Evolutionary conservation across 2,113 vertebrate genomes (phyloP).

Genomic region (Lutjanus erythropterus): DNA sequence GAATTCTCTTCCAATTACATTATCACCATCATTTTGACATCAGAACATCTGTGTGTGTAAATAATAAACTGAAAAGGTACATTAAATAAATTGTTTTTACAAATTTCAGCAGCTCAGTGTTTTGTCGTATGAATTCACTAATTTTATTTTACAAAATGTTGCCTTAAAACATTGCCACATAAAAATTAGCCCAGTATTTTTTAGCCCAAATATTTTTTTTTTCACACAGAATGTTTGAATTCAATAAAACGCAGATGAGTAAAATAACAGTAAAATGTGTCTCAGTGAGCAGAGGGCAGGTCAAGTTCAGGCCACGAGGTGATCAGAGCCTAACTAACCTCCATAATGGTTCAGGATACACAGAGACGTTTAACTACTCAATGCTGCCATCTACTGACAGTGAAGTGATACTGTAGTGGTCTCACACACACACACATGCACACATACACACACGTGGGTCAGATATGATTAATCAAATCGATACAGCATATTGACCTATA

Average conservation of each 20-base stretch:
- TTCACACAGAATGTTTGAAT: neutral
- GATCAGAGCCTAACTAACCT: constrained; percentile 52
- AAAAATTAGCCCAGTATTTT: too few relatives aligned
- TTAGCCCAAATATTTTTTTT: too few relatives aligned
- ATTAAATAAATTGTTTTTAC: neutral
- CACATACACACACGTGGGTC: neutral
- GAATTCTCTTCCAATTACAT: neutral
- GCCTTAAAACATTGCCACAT: neutral
- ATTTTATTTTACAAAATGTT: neutral
- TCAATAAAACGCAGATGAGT: neutral
- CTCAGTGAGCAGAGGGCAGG: constrained; percentile 57
- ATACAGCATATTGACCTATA: neutral
- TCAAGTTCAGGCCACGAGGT: constrained; percentile 84
- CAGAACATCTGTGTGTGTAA: neutral
- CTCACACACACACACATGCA: neutral
- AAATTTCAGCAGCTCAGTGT: too few relatives aligned
- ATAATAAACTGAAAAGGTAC: neutral
- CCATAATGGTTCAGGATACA: constrained; percentile 10
- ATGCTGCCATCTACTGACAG: constrained; percentile 79
- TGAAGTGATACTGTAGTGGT: too few relatives aligned
- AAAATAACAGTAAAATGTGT: neutral
- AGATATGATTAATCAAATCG: neutral
- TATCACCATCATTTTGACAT: neutral
- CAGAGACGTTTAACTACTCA: constrained; percentile 13
- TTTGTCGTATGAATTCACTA: neutral